These are phyloP conservation scores for Ginglymostoma cirratum DNA, from an alignment of 2,113 vertebrate genomes.

Conservation along the genomic window DNA sequence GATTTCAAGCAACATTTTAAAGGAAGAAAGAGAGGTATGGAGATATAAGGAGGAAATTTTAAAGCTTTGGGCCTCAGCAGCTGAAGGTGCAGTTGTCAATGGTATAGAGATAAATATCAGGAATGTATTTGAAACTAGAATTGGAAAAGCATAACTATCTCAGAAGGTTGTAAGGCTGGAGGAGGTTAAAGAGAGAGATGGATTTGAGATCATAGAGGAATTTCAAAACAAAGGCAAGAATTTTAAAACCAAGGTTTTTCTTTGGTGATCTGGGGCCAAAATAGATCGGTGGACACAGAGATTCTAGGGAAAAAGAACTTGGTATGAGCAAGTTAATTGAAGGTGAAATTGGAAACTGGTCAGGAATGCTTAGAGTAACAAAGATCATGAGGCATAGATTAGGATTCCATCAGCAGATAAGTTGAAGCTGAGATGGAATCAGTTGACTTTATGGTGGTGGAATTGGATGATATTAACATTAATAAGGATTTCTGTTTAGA, in stretches of 20 bases:
- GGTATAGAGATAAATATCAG: background rate
- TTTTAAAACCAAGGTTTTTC: too few species aligned
- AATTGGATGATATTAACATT: too few species aligned
- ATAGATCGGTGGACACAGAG: too few species aligned
- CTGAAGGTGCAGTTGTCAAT: too few species aligned
- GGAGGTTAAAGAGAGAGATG: background rate
- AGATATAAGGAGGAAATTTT: background rate
- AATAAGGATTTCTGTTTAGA: too few species aligned
- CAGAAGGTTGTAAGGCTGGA: too few species aligned
- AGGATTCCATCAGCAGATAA: background rate
- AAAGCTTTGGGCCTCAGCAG: too few species aligned
- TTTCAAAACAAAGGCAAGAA: too few species aligned
- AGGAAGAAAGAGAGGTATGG: background rate
- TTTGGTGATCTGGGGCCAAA: too few species aligned
- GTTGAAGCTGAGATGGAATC: too few species aligned
- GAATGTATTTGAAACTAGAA: background rate
- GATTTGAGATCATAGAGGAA: background rate
- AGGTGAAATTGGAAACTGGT: background rate
- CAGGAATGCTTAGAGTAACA: background rate
- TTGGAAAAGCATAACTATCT: background rate
- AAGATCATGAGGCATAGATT: background rate
- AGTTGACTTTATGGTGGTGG: too few species aligned
- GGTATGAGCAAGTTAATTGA: background rate
- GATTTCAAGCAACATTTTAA: background rate
- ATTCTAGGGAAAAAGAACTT: too few species aligned